These are phyloP conservation scores for Rhamphomyia laevipes DNA, from an alignment of 2,888 invertebrate genomes.

Conservation along the genomic window DNA sequence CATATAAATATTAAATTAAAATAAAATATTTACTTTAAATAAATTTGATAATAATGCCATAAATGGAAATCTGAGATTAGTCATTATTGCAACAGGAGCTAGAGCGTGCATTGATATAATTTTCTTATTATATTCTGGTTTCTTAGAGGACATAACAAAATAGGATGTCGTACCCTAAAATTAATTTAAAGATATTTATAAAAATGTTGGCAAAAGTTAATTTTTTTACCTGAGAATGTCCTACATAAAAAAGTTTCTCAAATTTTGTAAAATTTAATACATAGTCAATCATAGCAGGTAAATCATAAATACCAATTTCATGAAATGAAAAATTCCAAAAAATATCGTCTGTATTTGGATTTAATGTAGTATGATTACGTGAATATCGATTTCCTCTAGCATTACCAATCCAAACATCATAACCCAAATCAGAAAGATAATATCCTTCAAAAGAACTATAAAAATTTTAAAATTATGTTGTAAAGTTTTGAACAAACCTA, in stretches of 20 bases:
- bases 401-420: conserved; percentile 53
- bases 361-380: conserved; percentile 37
- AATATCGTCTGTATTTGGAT: conserved; percentile 38
- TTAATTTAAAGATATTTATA: conserved; percentile 15
- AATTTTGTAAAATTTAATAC: conserved; percentile 40
- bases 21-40: too few relatives aligned
- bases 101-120: conserved; percentile 40
- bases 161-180: conserved; percentile 41
- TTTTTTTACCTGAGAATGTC: conserved; percentile 52
- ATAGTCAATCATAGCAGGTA: conserved; percentile 53
- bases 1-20: too few relatives aligned
- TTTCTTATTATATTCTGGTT: conserved; percentile 42
- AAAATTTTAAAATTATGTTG: not conserved
- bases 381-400: conserved; percentile 51
- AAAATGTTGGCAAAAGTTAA: not conserved
- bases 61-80: too few relatives aligned
- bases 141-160: conserved; percentile 37
- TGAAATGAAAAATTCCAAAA: conserved; percentile 57
- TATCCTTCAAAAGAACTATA: conserved; percentile 26
- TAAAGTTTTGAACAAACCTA: conserved; percentile 40
- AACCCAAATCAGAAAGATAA: conserved; percentile 39
- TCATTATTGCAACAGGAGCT: conserved; percentile 42
- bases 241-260: conserved; percentile 45
- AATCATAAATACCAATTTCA: conserved; percentile 54
- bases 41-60: too few relatives aligned